Percentiles rank a stretch among this genome's conserved stretches.
phyloP scores from a whole-genome alignment of 2,113 vertebrate genomes.

The Machaerirhynchus nigripectus region DNA sequence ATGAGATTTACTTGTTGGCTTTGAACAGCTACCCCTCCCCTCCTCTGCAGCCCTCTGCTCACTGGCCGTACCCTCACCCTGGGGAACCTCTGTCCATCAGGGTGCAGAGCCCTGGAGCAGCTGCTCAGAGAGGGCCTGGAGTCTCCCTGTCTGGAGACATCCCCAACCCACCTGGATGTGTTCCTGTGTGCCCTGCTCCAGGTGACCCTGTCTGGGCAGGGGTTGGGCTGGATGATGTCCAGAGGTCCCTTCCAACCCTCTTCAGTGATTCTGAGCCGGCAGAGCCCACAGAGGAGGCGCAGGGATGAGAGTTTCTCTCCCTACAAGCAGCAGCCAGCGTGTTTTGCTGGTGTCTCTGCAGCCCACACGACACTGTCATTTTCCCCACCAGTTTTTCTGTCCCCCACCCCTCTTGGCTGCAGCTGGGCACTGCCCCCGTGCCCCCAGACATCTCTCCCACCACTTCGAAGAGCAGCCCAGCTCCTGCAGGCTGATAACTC shows the following conservation, averaged over 20 bases:
- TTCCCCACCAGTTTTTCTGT: neutral
- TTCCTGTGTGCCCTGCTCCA: neutral
- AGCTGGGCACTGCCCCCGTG: neutral
- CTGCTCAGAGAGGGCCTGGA: neutral
- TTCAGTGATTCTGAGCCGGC: neutral
- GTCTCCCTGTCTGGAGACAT: neutral
- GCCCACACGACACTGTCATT: rapidly evolving
- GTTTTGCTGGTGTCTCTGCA: neutral
- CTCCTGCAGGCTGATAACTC: neutral
- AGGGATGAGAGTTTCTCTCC: neutral
- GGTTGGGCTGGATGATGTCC: neutral
- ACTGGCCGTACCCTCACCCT: rapidly evolving
- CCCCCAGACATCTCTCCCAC: neutral
- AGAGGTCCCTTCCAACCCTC: neutral
- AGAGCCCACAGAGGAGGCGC: neutral
- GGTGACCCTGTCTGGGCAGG: neutral
- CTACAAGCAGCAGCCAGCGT: neutral
- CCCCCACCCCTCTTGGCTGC: neutral
- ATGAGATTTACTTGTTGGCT: neutral
- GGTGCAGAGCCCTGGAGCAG: neutral
- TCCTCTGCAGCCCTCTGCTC: neutral
- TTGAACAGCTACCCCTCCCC: neutral
- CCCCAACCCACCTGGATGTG: neutral
- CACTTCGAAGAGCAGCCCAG: rapidly evolving
- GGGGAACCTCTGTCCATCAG: neutral